Percentiles rank a stretch among this genome's conserved stretches.
Evolutionary conservation across 2,888 invertebrate genomes (phyloP).

Genomic region (Eulithis testata): DNA sequence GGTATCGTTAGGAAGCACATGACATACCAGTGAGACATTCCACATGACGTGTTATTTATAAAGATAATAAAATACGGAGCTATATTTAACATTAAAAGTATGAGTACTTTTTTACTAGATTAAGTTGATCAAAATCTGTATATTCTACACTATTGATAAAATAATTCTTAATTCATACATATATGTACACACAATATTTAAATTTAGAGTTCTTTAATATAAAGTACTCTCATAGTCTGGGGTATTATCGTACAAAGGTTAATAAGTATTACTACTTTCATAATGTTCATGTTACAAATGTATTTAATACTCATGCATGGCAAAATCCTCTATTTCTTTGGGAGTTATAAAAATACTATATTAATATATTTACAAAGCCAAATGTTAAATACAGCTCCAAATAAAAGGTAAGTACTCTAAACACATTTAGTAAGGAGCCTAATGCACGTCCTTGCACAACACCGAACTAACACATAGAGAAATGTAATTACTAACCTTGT

Average conservation of each 20-base stretch:
- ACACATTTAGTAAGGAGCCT: slow-evolving; percentile 51
- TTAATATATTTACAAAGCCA: neutral
- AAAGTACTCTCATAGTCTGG: too few species aligned
- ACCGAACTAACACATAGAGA: slow-evolving; percentile 55
- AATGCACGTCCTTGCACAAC: slow-evolving; percentile 55
- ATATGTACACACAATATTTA: too few species aligned
- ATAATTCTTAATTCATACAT: too few species aligned
- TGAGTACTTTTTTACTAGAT: too few species aligned
- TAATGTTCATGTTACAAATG: too few species aligned
- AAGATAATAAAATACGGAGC: slow-evolving; percentile 37
- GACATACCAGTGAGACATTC: slow-evolving; percentile 56
- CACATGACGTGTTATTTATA: slow-evolving; percentile 50
- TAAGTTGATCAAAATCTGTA: too few species aligned
- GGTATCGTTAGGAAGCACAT: slow-evolving; percentile 37
- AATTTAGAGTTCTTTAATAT: too few species aligned
- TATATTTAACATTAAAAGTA: slow-evolving; percentile 48
- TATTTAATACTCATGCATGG: too few species aligned
- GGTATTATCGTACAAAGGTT: too few species aligned
- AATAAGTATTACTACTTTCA: too few species aligned
- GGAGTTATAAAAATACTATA: neutral
- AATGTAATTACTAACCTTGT: slow-evolving; percentile 38
- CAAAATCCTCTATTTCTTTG: too few species aligned
- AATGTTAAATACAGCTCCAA: slow-evolving; percentile 46
- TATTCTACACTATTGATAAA: too few species aligned
- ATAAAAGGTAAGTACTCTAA: slow-evolving; percentile 34